Percentiles rank a stretch among this genome's conserved stretches.
These are phyloP conservation scores for Megaceryle torquata DNA, from an alignment of 2,113 vertebrate genomes.

Conservation along the genomic window DNA sequence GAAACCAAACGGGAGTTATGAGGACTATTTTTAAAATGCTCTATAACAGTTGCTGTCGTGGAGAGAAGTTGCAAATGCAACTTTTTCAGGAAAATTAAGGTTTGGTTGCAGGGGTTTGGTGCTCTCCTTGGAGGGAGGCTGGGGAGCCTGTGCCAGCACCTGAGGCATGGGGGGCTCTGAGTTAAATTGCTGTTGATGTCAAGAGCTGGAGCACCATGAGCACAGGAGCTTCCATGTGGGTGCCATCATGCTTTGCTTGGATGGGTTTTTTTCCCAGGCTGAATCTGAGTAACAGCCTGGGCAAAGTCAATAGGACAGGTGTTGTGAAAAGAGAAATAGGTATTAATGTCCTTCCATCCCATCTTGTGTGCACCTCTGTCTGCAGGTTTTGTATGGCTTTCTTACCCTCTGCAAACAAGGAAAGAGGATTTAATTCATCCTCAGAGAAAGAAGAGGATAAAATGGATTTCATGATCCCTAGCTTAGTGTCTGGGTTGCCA, in stretches of 20 bases:
- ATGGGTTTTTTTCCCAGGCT: rapidly evolving
- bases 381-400: not conserved
- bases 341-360: rapidly evolving
- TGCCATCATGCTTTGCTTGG: rapidly evolving
- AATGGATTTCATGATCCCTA: not conserved
- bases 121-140: rapidly evolving
- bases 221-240: rapidly evolving
- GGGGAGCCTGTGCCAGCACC: not conserved
- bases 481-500: not conserved
- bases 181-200: rapidly evolving
- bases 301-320: rapidly evolving
- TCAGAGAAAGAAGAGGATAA: not conserved
- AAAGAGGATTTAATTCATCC: not conserved
- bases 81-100: rapidly evolving
- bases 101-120: rapidly evolving
- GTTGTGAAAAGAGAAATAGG: rapidly evolving
- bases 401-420: not conserved
- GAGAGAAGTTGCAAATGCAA: rapidly evolving
- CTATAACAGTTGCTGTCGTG: rapidly evolving
- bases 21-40: not conserved
- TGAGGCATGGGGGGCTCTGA: rapidly evolving
- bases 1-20: rapidly evolving
- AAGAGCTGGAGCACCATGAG: not conserved
- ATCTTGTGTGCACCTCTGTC: rapidly evolving
- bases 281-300: rapidly evolving